Conservation (phyloP, 1,140 invertebrate species). For the Colletes latitarsis region DNA sequence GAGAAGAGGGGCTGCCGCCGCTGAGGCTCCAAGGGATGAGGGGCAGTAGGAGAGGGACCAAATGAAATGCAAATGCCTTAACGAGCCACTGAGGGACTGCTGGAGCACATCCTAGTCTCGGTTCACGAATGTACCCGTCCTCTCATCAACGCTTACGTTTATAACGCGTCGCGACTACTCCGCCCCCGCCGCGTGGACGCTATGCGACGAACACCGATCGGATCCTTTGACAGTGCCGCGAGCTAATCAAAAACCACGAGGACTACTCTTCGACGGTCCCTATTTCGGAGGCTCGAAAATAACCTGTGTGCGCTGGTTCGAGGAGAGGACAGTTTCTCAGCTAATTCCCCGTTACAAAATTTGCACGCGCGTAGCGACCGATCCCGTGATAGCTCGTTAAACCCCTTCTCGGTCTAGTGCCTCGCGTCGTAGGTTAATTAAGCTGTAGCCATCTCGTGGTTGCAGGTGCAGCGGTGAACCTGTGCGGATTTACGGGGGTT, state of each 20-base stretch:
- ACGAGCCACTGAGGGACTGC: conserved; percentile 81
- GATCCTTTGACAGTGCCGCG: too few relatives aligned
- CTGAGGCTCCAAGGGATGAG: conserved; percentile 42
- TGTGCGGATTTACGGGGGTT: conserved; percentile 51
- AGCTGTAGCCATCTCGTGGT: conserved; percentile 57
- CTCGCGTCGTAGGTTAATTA: conserved; percentile 60
- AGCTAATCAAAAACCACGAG: too few relatives aligned
- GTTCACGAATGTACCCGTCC: conserved; percentile 75
- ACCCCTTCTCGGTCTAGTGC: conserved; percentile 34
- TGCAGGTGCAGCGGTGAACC: conserved; percentile 53
- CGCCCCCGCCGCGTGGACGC: conserved; percentile 14
- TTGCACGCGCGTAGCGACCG: conserved; percentile 54
- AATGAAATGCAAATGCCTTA: conserved; percentile 82
- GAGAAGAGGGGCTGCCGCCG: conserved; percentile 69
- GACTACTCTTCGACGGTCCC: too few relatives aligned
- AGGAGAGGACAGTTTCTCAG: conserved; percentile 29
- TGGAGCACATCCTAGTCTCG: conserved; percentile 72
- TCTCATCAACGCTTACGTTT: conserved; percentile 75
- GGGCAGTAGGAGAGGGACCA: conserved; percentile 56
- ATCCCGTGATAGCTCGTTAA: conserved; percentile 60
- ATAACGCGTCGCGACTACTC: conserved; percentile 53
- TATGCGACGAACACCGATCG: not conserved
- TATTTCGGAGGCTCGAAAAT: too few relatives aligned
- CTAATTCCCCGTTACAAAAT: conserved; percentile 47
- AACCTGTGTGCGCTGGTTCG: too few relatives aligned